These are phyloP conservation scores for Hemibagrus wyckioides DNA, from an alignment of 2,113 vertebrate species.

Conservation along the genomic window DNA sequence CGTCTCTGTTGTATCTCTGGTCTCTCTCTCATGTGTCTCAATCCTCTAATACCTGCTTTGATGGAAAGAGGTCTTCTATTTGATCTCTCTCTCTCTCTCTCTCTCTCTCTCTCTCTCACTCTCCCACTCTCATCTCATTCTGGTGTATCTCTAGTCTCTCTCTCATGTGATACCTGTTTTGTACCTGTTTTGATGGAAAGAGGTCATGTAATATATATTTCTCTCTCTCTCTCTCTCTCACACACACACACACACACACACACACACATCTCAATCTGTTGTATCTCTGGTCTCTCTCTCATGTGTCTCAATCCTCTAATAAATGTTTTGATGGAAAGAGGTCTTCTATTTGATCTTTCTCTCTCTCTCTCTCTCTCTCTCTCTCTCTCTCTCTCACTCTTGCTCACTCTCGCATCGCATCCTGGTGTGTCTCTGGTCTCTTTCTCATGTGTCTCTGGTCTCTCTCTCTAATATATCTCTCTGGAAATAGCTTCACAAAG, in stretches of 20 bases:
- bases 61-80: no score
- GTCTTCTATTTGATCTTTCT: not conserved
- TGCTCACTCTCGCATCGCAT: not conserved
- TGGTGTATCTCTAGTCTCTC: not conserved
- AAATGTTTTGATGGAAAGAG: no score
- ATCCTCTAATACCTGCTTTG: no score
- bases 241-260: no score
- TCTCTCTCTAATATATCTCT: not conserved
- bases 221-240: no score
- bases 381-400: not conserved
- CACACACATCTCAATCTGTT: no score
- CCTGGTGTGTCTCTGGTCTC: not conserved
- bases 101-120: not conserved
- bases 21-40: not conserved
- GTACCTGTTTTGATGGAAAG: not conserved
- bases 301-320: no score
- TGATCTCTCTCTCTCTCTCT: not conserved
- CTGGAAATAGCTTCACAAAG: not conserved
- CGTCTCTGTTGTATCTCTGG: not conserved
- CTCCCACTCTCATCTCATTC: not conserved
- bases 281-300: no score
- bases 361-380: not conserved
- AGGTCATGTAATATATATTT: no score
- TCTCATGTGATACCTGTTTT: not conserved
- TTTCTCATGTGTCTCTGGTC: not conserved